Base-by-base conservation (phyloP, 2,888 invertebrate genomes). In the Vanessa cardui region DNA sequence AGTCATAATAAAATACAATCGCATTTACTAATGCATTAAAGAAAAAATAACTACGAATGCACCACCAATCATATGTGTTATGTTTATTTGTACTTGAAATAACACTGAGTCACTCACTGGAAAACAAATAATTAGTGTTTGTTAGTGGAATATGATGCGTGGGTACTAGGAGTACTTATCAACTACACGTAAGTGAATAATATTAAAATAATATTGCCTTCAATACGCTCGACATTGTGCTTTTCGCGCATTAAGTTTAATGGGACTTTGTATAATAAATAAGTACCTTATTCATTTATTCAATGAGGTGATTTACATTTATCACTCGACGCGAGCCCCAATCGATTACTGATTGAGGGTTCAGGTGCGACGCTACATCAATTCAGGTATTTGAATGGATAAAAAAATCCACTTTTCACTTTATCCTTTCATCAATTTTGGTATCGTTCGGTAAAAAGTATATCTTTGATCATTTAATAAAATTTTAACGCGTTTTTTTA, bases 251-350 rank as follows among this genome's bases (percentile, higher is more conserved):
- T 39, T 39, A 39, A 82, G 81, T 79, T 84, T 82, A 85, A 85
- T 85, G 81, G 74, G 56, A 18, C 74, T 74, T 80, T 80, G 82
- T 80, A 80, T 84, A 83, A 84, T 54, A 21, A 9, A 31, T 26
- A 31, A 47, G 45, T 44, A 65, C 49, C 50, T 47, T 46, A 33
- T 54, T 54, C 60, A 47, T 83, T 84, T 81, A 80, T 78, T 83
- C 85, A 85, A 86, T 86, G 81, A 82, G 83, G 84, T 87, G 86
- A 88, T 89, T 89, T 87, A 89, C 87, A 87, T 87, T 88, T 86
- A 88, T 86, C 80, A 82, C 79, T 73, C 79, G 59, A 64, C 69
- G 62, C 63, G 68, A 70, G 68, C 73, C 69, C 50, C 58, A 44
- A 69, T 71, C 69, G 70, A 68, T 68, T 63, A 50, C 70, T 68